Evolutionary conservation across 2,113 vertebrate species (phyloP).

Genomic region (Cololabis saira): DNA sequence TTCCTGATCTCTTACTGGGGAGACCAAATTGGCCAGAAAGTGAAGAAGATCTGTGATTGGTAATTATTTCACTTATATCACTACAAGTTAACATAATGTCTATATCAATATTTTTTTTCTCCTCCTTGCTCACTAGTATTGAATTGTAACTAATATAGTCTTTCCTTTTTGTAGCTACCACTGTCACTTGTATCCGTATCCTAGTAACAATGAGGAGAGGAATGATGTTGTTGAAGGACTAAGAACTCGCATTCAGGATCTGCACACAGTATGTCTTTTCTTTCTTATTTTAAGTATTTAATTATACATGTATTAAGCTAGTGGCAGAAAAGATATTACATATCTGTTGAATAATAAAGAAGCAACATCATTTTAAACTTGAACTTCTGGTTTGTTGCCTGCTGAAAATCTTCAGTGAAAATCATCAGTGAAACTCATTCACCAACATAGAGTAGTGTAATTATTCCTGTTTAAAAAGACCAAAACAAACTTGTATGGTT

Average conservation of each 20-base stretch:
- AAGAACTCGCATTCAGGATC: conserved; percentile 90
- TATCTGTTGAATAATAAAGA: not conserved
- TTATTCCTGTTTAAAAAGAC: not conserved
- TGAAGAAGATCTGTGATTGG: conserved; percentile 99
- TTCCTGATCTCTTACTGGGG: conserved; percentile 98
- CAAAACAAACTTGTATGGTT: not conserved
- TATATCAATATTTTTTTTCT: not conserved
- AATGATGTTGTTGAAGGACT: conserved; percentile 89
- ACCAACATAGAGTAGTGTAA: not conserved
- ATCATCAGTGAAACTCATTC: too few relatives aligned
- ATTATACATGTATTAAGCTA: too few relatives aligned
- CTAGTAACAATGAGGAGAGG: conserved; percentile 88
- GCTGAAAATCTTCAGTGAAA: too few relatives aligned
- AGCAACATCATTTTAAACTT: not conserved
- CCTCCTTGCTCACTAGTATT: not conserved
- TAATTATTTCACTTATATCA: conserved; percentile 68
- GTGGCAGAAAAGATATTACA: too few relatives aligned
- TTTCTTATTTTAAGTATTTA: not conserved
- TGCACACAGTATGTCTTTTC: conserved; percentile 84
- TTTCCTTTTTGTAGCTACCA: conserved; percentile 86
- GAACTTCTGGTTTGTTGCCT: not conserved
- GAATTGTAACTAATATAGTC: conserved; percentile 7
- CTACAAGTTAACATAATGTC: not conserved
- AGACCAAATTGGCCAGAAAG: conserved; percentile 96
- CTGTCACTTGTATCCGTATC: conserved; percentile 95